Evolutionary conservation across 1,140 invertebrate species (phyloP).

Genomic region (Aphidius ervi): DNA sequence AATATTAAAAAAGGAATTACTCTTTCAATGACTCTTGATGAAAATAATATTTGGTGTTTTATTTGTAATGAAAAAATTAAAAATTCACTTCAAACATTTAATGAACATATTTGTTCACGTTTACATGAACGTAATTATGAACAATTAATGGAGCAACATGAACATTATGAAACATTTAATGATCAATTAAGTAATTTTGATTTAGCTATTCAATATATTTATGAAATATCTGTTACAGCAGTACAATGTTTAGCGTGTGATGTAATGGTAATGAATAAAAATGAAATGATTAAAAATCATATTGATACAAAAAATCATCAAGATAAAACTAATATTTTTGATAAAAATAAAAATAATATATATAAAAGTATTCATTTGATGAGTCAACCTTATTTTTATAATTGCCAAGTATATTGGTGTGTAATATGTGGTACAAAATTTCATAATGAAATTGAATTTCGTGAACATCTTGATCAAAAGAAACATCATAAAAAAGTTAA

Average conservation of each 20-base stretch:
- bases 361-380: background rate
- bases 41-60: slow-evolving; percentile 13
- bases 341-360: background rate
- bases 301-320: slow-evolving; percentile 5
- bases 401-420: slow-evolving; percentile 30
- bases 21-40: background rate
- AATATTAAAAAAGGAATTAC: slow-evolving; percentile 1
- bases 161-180: background rate
- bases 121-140: slow-evolving; percentile 8
- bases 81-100: background rate
- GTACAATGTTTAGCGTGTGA: slow-evolving; percentile 13
- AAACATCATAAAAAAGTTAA: slow-evolving; percentile 6
- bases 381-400: slow-evolving; percentile 21
- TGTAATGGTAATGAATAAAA: background rate
- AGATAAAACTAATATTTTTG: background rate
- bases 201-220: slow-evolving; percentile 14
- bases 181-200: slow-evolving; percentile 16
- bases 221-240: slow-evolving; percentile 1
- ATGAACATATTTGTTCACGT: slow-evolving; percentile 8
- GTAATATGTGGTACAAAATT: slow-evolving; percentile 26
- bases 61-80: slow-evolving; percentile 11
- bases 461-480: slow-evolving; percentile 22
- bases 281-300: background rate
- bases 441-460: slow-evolving; percentile 29
- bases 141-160: slow-evolving; percentile 14